Evolutionary conservation across 2,797 vertebrate species (phyloP).

Genomic region (Rhinella marina): DNA sequence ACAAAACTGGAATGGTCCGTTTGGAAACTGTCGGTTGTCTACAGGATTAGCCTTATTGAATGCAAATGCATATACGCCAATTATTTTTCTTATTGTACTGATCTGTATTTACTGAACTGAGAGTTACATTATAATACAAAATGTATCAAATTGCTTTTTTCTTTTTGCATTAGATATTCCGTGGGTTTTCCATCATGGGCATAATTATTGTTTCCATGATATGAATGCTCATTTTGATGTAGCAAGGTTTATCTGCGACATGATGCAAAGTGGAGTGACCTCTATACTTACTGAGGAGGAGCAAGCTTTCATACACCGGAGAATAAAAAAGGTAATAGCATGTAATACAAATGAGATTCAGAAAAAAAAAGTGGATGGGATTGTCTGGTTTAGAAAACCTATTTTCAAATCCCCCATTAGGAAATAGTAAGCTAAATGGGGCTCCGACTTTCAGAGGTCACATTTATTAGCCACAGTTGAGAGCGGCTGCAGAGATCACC

Average conservation of each 20-base stretch:
- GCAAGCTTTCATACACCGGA: conserved; percentile 85
- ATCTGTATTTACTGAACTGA: background rate
- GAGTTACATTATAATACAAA: background rate
- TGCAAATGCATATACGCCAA: no score
- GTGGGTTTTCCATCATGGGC: conserved; percentile 86
- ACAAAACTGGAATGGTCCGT: no score
- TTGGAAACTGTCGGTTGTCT: no score
- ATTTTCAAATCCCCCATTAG: no score
- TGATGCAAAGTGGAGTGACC: conserved; percentile 81
- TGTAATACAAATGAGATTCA: background rate
- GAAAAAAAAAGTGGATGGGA: background rate
- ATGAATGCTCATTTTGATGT: conserved; percentile 77
- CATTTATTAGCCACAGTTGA: no score
- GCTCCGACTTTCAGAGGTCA: no score
- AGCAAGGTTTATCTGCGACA: conserved; percentile 84
- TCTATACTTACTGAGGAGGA: conserved; percentile 86
- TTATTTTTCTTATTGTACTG: no score
- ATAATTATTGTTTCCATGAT: conserved; percentile 86
- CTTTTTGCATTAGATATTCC: conserved; percentile 71
- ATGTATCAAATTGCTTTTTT: background rate
- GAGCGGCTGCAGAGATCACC: no score
- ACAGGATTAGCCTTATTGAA: no score
- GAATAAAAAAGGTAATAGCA: conserved; percentile 78
- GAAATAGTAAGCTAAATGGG: no score
- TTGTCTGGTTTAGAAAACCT: no score